Evolutionary conservation across 2,113 vertebrate species (phyloP).

Genomic region (Anser cygnoides): DNA sequence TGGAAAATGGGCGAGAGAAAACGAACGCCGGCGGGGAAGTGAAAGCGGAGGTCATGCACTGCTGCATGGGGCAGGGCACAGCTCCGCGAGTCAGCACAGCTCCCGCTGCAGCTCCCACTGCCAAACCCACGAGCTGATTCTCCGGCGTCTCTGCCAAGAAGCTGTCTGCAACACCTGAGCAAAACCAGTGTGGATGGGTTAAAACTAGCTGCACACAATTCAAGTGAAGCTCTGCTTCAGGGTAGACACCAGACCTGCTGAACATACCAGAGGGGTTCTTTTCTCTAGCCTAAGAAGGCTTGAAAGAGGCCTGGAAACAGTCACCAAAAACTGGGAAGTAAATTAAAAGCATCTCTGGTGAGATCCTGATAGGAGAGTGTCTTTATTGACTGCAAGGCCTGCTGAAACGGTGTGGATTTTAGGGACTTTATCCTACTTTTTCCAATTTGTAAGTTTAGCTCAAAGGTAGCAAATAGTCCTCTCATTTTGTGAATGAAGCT

Average conservation of each 20-base stretch:
- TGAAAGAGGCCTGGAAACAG: neutral
- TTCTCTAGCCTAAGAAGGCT: neutral
- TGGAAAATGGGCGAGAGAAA: neutral
- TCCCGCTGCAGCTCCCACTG: neutral
- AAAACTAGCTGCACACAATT: neutral
- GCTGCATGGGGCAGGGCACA: neutral
- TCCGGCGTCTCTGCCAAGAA: neutral
- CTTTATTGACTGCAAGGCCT: neutral
- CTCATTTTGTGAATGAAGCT: neutral
- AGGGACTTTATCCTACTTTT: neutral
- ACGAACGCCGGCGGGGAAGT: accelerated
- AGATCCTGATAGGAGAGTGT: neutral
- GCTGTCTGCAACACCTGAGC: neutral
- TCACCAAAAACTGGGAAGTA: neutral
- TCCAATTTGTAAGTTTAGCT: neutral
- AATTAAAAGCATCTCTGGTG: neutral
- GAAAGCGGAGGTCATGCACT: accelerated
- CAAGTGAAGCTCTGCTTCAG: accelerated
- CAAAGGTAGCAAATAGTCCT: neutral
- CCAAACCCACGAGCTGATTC: neutral
- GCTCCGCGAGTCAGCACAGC: neutral
- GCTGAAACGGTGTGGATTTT: neutral
- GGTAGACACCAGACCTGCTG: neutral
- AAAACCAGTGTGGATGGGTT: neutral
- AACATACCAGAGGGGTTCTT: neutral